Base-by-base conservation (phyloP, 2,797 vertebrate species). In the Mus spretus region DNA sequence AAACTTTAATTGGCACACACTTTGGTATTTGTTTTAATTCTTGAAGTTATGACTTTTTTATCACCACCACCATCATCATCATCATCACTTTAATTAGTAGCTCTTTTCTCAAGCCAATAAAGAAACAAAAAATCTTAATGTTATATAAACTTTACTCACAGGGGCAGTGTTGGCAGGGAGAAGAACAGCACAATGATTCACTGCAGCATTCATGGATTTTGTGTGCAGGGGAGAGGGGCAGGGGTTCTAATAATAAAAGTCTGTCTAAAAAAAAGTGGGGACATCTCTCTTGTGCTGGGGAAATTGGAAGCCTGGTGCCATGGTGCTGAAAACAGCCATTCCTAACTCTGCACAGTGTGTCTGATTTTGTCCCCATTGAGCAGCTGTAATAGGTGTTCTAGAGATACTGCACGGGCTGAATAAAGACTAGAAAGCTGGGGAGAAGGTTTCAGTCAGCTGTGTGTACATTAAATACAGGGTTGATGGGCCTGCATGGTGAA, bases 351-450 rank as follows among this genome's bases (percentile, higher is more conserved):
- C 84, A 96, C 74, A 94, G 93, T 91, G 47, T 78, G 94, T 94
- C 93, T 98, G 86, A 93, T 96, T 3, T 90, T 96, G 90, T 87
- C n/a, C 94, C 40, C 65, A 96, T n/a, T 34, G 74, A 96, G 91
- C 77, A 92, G 53, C 55, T 89, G 26, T 94, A 96, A 94, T 92
- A 96, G 90, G 78, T 94, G 61, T 93, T 92, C 90, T 84, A 63
- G n/a, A 95, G 95, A 89, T 84, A 61, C 34, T 2, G 74, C 91
- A 84, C 95, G 97, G 91, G 57, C 84, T 61, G 89, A 96, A 93
- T 96, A 78, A 89, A 93, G 89, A 93, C 78, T 90, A 55, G 63
- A 7, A 14, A 80, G 74, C 0, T 59, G 5, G 13, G 85, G 79
- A 80, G 91, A 88, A 83, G 85, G 22, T 65, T 94, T 86, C 55